Conservation (phyloP, 2,113 vertebrate species). For the Dolichotis patagonum region DNA sequence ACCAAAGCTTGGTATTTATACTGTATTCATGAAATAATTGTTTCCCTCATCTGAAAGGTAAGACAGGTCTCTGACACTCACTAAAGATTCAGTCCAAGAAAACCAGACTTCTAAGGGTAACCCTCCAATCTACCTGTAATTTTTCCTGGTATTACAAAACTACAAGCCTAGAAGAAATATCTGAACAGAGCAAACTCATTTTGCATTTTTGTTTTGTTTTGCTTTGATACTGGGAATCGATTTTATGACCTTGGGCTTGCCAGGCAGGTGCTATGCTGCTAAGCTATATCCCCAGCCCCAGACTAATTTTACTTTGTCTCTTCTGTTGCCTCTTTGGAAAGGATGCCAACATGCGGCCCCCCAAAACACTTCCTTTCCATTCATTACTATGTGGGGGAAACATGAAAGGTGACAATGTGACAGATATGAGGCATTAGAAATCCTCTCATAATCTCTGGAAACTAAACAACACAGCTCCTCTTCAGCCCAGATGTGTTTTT, state of each 20-base stretch:
- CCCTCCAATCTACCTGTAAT: not conserved
- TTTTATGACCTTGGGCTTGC: too few species aligned
- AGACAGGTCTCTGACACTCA: not conserved
- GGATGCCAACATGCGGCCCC: not conserved
- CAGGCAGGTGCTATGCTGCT: too few species aligned
- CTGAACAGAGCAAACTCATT: not conserved
- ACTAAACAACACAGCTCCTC: not conserved
- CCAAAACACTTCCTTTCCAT: not conserved
- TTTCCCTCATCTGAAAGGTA: not conserved
- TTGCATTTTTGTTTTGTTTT: too few species aligned
- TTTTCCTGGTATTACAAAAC: not conserved
- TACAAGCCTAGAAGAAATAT: not conserved
- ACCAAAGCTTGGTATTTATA: not conserved
- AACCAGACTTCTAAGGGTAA: not conserved
- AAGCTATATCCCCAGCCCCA: too few species aligned
- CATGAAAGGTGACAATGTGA: not conserved
- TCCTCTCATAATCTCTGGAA: not conserved
- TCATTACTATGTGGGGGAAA: not conserved
- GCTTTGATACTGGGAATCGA: too few species aligned
- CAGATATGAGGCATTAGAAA: not conserved
- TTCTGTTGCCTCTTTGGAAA: not conserved
- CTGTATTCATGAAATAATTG: not conserved
- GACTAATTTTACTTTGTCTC: not conserved
- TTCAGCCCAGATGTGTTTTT: not conserved
- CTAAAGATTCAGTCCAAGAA: conserved; percentile 11